Conservation (phyloP, 64 coral and sea anemone species). For the Orbicella faveolata region DNA sequence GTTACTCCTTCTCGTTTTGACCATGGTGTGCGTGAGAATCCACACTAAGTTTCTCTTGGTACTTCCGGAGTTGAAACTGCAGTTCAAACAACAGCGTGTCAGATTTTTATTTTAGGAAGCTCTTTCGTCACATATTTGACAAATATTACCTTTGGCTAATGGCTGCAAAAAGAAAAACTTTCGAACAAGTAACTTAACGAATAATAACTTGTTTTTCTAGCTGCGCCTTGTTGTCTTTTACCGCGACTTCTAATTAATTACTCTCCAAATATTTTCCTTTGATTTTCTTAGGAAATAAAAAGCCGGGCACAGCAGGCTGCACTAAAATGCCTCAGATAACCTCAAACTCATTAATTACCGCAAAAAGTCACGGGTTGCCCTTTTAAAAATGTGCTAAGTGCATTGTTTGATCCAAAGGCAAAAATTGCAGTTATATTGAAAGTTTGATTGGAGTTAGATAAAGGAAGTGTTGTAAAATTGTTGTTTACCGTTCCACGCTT, state of each 20-base stretch:
- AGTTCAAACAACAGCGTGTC: conserved; percentile 15
- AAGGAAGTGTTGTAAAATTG: background rate
- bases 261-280: conserved; percentile 10
- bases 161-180: background rate
- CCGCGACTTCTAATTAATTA: conserved; percentile 21
- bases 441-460: background rate
- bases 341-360: background rate
- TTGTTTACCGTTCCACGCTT: background rate
- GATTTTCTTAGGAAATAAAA: background rate
- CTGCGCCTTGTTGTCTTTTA: conserved; percentile 27
- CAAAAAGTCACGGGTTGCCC: background rate
- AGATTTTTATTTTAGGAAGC: conserved; percentile 17
- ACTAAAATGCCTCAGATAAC: background rate
- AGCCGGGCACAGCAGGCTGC: background rate
- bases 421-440: background rate
- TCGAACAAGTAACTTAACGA: background rate
- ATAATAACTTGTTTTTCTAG: conserved; percentile 23
- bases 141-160: background rate
- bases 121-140: background rate
- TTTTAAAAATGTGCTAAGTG: background rate
- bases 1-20: background rate
- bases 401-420: background rate
- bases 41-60: background rate
- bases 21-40: background rate
- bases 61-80: background rate